These are phyloP conservation scores for Trissoscelio sp. DNA, from an alignment of 2,888 invertebrate genomes.

Conservation along the genomic window DNA sequence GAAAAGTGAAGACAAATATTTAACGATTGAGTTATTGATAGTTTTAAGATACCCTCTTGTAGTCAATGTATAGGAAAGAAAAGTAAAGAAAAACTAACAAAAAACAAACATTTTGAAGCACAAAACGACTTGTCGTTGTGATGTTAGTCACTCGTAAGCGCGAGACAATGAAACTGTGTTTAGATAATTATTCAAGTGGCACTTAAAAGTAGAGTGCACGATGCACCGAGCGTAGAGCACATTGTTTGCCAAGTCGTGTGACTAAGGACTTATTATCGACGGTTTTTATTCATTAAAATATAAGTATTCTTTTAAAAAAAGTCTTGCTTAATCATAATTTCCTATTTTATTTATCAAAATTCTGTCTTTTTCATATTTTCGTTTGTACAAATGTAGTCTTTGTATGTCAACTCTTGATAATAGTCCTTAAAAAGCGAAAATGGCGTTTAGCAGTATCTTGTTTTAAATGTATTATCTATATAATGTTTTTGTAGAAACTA, in stretches of 20 bases:
- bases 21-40: constrained; percentile 81
- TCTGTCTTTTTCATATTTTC: not conserved
- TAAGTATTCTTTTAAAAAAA: not conserved
- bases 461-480: constrained; percentile 62
- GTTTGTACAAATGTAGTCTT: constrained; percentile 36
- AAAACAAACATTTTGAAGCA: constrained; percentile 66
- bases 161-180: constrained; percentile 68
- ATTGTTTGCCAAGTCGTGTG: constrained; percentile 53
- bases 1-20: constrained; percentile 76
- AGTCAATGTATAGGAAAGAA: constrained; percentile 76
- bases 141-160: constrained; percentile 72
- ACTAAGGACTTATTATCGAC: constrained; percentile 58
- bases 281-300: constrained; percentile 30
- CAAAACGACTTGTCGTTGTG: constrained; percentile 75
- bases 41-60: constrained; percentile 75
- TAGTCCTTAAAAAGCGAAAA: constrained; percentile 40
- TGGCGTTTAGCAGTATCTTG: constrained; percentile 61
- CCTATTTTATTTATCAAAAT: not conserved
- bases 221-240: constrained; percentile 62
- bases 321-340: not conserved
- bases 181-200: constrained; percentile 67
- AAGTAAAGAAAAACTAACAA: constrained; percentile 10
- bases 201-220: constrained; percentile 65
- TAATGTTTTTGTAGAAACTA: constrained; percentile 53
- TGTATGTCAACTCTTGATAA: constrained; percentile 47